Conservation (phyloP, 2,797 vertebrate genomes). For the Lepus oiostolus region DNA sequence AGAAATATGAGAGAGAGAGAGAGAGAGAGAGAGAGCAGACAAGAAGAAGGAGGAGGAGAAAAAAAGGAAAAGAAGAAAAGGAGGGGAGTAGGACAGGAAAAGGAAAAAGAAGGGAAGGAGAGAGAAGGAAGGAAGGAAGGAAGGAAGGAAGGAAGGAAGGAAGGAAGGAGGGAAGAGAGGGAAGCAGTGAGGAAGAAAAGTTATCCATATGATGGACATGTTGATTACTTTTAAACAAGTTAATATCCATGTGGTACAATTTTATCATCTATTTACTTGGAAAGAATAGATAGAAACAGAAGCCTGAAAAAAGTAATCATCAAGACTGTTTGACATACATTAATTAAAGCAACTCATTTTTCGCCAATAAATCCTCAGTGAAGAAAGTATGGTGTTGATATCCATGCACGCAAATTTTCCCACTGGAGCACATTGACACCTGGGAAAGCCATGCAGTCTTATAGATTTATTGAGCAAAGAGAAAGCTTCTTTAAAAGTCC, state of each 20-base stretch:
- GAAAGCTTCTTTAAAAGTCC: constrained; percentile 71
- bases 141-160: not conserved
- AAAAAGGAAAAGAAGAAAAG: not conserved
- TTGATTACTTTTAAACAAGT: constrained; percentile 41
- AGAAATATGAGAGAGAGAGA: not conserved
- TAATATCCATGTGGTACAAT: constrained; percentile 14
- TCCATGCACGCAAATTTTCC: not conserved
- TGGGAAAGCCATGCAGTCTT: constrained; percentile 47
- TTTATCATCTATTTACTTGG: constrained; percentile 50
- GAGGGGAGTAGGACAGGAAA: not conserved
- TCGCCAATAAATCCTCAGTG: constrained; percentile 32
- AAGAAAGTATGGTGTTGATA: constrained; percentile 50
- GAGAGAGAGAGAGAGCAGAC: not conserved
- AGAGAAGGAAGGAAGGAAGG: not conserved
- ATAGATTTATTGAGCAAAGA: constrained; percentile 75
- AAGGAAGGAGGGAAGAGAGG: too few relatives aligned
- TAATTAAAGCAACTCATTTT: constrained; percentile 68
- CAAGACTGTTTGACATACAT: constrained; percentile 6
- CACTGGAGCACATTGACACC: constrained; percentile 12
- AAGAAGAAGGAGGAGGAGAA: not conserved
- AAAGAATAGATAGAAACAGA: constrained; percentile 56
- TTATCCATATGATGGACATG: not conserved
- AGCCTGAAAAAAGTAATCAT: constrained; percentile 51
- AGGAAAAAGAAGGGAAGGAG: not conserved
- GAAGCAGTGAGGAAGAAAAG: not conserved